These are phyloP conservation scores for Talpa occidentalis DNA, from an alignment of 2,113 vertebrate species.

Conservation along the genomic window DNA sequence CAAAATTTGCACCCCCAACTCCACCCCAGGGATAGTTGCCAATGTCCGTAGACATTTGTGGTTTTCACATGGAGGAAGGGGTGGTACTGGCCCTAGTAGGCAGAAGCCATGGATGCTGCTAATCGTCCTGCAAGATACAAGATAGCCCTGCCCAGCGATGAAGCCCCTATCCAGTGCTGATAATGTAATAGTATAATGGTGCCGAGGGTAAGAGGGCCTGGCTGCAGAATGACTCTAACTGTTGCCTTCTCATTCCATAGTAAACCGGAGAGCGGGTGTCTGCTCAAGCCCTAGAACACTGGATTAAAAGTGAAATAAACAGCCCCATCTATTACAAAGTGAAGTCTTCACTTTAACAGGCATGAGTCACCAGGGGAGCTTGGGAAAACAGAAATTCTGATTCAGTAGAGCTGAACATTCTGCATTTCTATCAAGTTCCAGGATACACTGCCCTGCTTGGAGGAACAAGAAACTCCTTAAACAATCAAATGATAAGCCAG, in stretches of 20 bases:
- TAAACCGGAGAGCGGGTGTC: not conserved
- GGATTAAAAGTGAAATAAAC: not conserved
- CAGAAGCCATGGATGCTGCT: not conserved
- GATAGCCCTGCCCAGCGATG: too few relatives aligned
- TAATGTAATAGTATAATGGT: not conserved
- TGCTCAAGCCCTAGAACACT: not conserved
- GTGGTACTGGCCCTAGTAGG: too few relatives aligned
- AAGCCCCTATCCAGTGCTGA: not conserved
- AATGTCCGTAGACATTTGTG: not conserved
- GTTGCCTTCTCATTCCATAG: not conserved
- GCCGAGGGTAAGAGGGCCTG: not conserved
- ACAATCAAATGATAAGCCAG: not conserved
- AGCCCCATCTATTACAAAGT: not conserved
- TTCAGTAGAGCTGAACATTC: not conserved
- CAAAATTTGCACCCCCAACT: not conserved
- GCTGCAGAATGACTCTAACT: not conserved
- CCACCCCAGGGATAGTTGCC: not conserved
- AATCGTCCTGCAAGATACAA: not conserved
- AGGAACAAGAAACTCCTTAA: not conserved
- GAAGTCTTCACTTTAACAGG: not conserved
- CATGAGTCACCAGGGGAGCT: not conserved
- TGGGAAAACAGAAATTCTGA: not conserved
- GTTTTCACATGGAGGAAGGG: not conserved
- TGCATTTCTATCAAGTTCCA: not conserved
- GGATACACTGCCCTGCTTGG: not conserved